Conservation (phyloP, 2,113 vertebrate species). For the rat (Rattus norvegicus) region DNA sequence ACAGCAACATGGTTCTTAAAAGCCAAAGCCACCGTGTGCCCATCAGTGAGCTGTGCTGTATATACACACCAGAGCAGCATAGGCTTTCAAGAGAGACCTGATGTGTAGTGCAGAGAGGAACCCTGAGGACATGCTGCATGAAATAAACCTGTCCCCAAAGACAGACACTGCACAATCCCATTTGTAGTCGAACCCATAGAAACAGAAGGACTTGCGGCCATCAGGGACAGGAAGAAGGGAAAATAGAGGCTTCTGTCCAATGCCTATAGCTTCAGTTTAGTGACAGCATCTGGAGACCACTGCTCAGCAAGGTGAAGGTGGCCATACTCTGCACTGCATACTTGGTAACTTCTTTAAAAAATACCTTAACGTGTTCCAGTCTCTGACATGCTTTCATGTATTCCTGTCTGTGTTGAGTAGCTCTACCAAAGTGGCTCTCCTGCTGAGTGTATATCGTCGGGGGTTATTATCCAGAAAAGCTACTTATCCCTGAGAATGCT, state of each 20-base stretch:
- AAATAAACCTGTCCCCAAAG: not conserved
- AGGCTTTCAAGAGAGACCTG: not conserved
- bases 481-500: not conserved
- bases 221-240: too few species aligned
- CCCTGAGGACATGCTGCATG: not conserved
- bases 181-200: not conserved
- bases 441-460: not conserved
- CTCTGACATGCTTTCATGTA: not conserved
- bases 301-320: not conserved
- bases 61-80: not conserved
- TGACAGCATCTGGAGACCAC: not conserved
- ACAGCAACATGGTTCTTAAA: not conserved
- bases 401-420: not conserved
- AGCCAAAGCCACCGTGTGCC: not conserved
- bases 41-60: not conserved
- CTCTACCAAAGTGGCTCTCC: not conserved
- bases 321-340: not conserved
- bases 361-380: not conserved
- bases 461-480: not conserved
- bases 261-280: not conserved
- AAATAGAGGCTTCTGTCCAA: not conserved
- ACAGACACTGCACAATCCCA: not conserved
- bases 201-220: not conserved
- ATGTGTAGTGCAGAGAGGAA: not conserved
- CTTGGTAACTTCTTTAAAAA: not conserved